Evolutionary conservation across 2,888 invertebrate genomes (phyloP), one percentile per base, ranked within the genome.

Genomic region (Laothoe populi): DNA sequence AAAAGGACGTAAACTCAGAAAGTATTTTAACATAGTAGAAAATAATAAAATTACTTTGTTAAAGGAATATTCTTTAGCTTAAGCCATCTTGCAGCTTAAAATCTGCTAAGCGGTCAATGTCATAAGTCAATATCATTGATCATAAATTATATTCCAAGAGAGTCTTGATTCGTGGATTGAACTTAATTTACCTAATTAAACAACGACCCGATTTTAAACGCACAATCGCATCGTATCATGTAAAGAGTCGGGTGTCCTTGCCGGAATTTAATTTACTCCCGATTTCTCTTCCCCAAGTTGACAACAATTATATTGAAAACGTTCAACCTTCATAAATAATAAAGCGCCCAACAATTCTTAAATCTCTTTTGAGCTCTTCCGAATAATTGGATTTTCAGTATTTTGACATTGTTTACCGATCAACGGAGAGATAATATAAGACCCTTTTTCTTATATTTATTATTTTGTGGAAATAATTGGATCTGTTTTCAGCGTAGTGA

Each of bases 231-330:
- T 67, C 64, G 67, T 44, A 46, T 48, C 38, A 24, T 58, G 16
- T 64, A 63, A 71, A 69, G 42, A 2, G 66, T 59, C 61, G 49
- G 64, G 45, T 60, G 62, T 61, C 57, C 68, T 72, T 67, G 64
- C 57, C 64, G 68, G 73, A 79, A 79, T 79, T 77, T 74, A 77
- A 79, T 80, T 75, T 73, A 69, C 64, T 63, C 64, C 66, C 66
- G 63, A 73, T 68, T 68, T 62, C 65, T 68, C 66, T 67, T 60
- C 64, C 66, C 59, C 31, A 68, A 75, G 70, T 75, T 75, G 76
- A 79, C 79, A 77, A 77, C 73, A 78, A 79, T 78, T 75, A 80
- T 79, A 46, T 58, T 74, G 70, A 70, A 73, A 80, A 76, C 69
- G 65, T 71, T 74, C 66, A 70, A 72, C 68, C 68, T 74, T 73